Evolutionary conservation across 2,797 vertebrate species (phyloP).

Genomic region (Xiphophorus birchmanni): DNA sequence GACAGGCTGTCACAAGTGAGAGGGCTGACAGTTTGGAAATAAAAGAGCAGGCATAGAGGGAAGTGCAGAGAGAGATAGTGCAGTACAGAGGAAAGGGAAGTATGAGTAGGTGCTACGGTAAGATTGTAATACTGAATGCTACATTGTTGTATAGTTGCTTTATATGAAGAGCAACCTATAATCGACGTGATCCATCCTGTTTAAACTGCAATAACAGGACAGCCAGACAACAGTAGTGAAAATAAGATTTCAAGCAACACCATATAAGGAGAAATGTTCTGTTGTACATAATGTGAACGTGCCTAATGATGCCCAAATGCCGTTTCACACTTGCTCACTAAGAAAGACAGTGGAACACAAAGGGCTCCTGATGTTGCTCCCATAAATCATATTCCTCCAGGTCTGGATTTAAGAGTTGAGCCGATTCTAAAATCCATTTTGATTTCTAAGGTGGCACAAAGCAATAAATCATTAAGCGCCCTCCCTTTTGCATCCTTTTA

Average conservation of each 20-base stretch:
- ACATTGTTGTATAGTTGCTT: slow-evolving; percentile 11
- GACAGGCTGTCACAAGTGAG: background rate
- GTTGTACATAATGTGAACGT: slow-evolving; percentile 53
- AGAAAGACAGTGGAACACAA: slow-evolving; percentile 50
- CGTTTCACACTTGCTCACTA: slow-evolving; percentile 61
- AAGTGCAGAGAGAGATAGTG: background rate
- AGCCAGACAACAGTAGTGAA: slow-evolving; percentile 28
- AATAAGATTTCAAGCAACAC: slow-evolving; percentile 38
- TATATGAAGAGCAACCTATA: slow-evolving; percentile 11
- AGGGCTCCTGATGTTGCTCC: slow-evolving; percentile 54
- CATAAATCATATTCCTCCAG: slow-evolving; percentile 74
- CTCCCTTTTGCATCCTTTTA: slow-evolving; percentile 68
- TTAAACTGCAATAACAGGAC: slow-evolving; percentile 43
- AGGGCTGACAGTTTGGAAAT: background rate
- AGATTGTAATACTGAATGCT: background rate
- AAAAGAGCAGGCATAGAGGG: background rate
- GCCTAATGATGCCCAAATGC: slow-evolving; percentile 68
- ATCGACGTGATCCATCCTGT: slow-evolving; percentile 47
- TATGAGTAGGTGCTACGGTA: background rate
- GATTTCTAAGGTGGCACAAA: slow-evolving; percentile 67
- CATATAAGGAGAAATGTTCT: slow-evolving; percentile 19
- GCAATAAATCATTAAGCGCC: slow-evolving; percentile 76
- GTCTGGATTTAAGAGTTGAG: slow-evolving; percentile 72
- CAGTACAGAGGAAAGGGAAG: background rate
- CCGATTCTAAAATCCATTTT: slow-evolving; percentile 78